Evolutionary conservation across 2,113 vertebrate genomes (phyloP), one percentile per base, ranked within the genome.

Genomic region (Gallinago paraguaiae): DNA sequence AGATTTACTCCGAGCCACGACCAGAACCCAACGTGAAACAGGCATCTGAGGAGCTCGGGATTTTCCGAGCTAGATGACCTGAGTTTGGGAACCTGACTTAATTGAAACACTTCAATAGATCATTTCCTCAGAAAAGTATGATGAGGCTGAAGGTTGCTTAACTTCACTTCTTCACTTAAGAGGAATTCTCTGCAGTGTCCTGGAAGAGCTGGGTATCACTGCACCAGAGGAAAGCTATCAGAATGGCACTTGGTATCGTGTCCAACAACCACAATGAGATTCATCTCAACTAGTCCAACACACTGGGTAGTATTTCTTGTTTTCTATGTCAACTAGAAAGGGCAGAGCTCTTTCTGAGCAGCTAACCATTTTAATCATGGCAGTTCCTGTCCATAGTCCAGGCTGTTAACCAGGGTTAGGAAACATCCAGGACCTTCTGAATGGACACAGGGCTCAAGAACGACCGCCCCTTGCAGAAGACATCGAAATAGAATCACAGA

Each of bases 281-380:
- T 13, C 76, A 41, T 33, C 65, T 63, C 60, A 9, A 20, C 31
- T 11, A 28, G 14, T 19, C 17, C 17, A 51, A 61, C 22, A 7
- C 0, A 5, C 25, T 41, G 30, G 35, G 39, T 2, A 3, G 0
- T 28, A 53, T 12, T 35, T n/a, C 61, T 56, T 25, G 8, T 11
- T 53, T 11, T 30, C 41, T 7, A 11, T 3, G 41, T 35, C 46
- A 53, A 9, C 41, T 39, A 30, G 27, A 67, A 35, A 51, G 31
- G 35, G 37, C 41, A 46, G 56, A 33, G 30, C 9, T 56, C 10
- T 11, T 70, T 54, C 63, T 27, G 45, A 74, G 67, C 72, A 69
- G 61, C 15, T 46, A 33, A 37, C 4, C 3, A 22, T 14, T 61
- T 37, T 28, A 22, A 18, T 25, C 46, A 9, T 2, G 31, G 54